Evolutionary conservation across 2,888 invertebrate genomes (phyloP).

Genomic region (Cataglyphis livida): DNA sequence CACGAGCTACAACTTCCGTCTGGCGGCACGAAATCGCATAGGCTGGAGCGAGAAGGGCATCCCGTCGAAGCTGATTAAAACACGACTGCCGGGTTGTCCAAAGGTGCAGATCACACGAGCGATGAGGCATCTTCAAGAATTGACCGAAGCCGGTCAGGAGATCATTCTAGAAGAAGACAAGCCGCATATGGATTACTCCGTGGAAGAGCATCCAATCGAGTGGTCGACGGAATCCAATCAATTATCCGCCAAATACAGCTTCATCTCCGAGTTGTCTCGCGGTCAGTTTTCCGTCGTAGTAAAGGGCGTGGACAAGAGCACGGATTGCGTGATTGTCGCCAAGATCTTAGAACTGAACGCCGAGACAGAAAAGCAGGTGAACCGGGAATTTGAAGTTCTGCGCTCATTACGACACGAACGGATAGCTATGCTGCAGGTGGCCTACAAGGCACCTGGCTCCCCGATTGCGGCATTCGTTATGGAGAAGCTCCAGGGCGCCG

Average conservation of each 20-base stretch:
- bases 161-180: slow-evolving; percentile 88
- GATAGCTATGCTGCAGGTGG: slow-evolving; percentile 91
- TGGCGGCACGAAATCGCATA: slow-evolving; percentile 95
- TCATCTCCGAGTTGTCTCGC: slow-evolving; percentile 94
- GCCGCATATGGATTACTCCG: slow-evolving; percentile 90
- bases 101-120: slow-evolving; percentile 93
- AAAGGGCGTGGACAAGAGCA: slow-evolving; percentile 92
- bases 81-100: slow-evolving; percentile 89
- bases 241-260: slow-evolving; percentile 92
- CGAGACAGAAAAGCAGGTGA: slow-evolving; percentile 88
- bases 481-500: slow-evolving; percentile 96
- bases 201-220: slow-evolving; percentile 91
- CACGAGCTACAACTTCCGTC: slow-evolving; percentile 94
- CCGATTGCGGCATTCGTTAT: slow-evolving; percentile 91
- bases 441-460: slow-evolving; percentile 89
- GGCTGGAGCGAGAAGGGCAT: slow-evolving; percentile 97
- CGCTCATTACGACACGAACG: slow-evolving; percentile 95
- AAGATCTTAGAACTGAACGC: slow-evolving; percentile 92
- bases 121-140: slow-evolving; percentile 93
- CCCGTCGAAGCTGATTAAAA: slow-evolving; percentile 91
- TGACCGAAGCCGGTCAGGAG: slow-evolving; percentile 93
- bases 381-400: slow-evolving; percentile 94
- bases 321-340: slow-evolving; percentile 92
- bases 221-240: slow-evolving; percentile 89
- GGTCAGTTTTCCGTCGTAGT: slow-evolving; percentile 95